phyloP scores from a whole-genome alignment of 2,797 vertebrate genomes.

The Triplophysa yarkandensis region DNA sequence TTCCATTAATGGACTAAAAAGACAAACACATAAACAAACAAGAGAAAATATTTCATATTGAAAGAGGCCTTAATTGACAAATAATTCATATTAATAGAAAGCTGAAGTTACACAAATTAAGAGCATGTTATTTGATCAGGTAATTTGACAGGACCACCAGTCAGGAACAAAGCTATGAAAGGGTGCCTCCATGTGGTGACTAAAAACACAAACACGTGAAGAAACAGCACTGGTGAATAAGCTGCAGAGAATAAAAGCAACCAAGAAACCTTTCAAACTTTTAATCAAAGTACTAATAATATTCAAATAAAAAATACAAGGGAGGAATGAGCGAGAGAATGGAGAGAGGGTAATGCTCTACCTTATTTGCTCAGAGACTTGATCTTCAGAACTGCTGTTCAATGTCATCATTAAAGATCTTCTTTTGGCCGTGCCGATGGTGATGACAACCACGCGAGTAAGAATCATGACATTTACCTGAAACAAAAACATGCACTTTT shows the following conservation, averaged over 20 bases:
- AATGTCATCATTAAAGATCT: conserved; percentile 78
- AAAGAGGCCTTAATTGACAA: conserved; percentile 19
- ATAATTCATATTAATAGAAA: conserved; percentile 32
- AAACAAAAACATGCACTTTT: not conserved
- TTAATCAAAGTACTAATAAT: not conserved
- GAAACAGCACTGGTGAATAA: not conserved
- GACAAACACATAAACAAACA: conserved; percentile 24
- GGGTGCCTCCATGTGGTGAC: conserved; percentile 74
- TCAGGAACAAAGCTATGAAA: conserved; percentile 64
- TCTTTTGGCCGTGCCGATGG: conserved; percentile 78
- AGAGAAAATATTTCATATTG: conserved; percentile 17
- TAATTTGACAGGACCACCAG: not conserved
- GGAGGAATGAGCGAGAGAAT: not conserved
- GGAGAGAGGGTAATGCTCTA: conserved; percentile 42
- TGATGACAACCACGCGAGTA: conserved; percentile 77
- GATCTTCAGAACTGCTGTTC: conserved; percentile 71
- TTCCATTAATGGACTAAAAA: conserved; percentile 17
- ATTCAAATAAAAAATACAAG: not conserved
- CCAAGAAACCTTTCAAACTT: not conserved
- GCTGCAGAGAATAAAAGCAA: not conserved
- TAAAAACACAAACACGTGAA: conserved; percentile 12
- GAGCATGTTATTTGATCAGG: not conserved
- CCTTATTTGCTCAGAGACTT: conserved; percentile 78
- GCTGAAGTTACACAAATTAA: conserved; percentile 4
- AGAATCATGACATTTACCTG: conserved; percentile 81